These are phyloP conservation scores for Myotis lucifugus DNA, from an alignment of 2,113 vertebrate species.

Conservation along the genomic window DNA sequence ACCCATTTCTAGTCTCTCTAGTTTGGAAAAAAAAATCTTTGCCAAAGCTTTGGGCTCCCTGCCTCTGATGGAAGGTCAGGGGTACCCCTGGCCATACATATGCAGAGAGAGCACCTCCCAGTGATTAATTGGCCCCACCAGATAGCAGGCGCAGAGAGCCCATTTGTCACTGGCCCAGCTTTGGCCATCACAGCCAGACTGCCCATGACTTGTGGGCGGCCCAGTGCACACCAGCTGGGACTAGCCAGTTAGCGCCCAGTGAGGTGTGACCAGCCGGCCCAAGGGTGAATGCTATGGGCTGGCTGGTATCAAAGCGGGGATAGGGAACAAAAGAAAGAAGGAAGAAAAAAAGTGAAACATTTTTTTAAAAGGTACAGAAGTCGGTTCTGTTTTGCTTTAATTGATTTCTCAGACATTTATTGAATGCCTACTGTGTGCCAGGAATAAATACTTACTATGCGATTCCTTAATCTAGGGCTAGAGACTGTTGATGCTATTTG, in stretches of 20 bases:
- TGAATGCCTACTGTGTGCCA: neutral
- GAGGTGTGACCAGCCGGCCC: neutral
- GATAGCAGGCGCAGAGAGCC: constrained; percentile 55
- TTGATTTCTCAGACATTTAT: neutral
- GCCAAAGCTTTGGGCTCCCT: neutral
- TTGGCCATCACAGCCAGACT: constrained; percentile 38
- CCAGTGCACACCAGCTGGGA: constrained; percentile 55
- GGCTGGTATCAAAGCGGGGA: neutral
- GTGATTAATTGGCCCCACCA: constrained; percentile 63
- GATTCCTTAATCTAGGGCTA: neutral
- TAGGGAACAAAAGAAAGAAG: neutral
- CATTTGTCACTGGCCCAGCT: constrained; percentile 35
- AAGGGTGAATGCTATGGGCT: neutral
- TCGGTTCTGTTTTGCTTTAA: neutral
- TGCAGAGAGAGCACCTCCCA: constrained; percentile 59
- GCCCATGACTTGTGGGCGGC: neutral
- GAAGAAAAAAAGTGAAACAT: neutral
- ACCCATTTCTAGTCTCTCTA: constrained; percentile 10
- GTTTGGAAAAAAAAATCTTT: neutral
- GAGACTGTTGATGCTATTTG: neutral
- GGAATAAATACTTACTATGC: neutral
- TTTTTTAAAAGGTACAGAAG: neutral
- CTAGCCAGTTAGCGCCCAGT: constrained; percentile 1
- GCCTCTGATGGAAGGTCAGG: neutral
- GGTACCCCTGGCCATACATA: neutral